Base-by-base conservation (phyloP, 1,140 invertebrate genomes). In the Camponotus pennsylvanicus region DNA sequence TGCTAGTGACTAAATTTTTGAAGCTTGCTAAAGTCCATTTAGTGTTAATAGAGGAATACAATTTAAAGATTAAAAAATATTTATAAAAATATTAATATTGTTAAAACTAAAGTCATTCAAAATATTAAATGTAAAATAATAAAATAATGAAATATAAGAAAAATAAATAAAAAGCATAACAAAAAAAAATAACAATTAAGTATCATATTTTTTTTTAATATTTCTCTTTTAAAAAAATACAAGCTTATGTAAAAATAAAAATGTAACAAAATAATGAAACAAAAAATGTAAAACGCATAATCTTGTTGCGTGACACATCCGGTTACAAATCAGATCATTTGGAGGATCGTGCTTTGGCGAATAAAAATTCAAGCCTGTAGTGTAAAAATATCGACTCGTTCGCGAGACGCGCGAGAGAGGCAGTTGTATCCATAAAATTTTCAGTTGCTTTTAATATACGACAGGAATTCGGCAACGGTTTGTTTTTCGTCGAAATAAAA, bases 391-490 rank as follows among this genome's bases (percentile, higher is more conserved):
- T 63, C n/a, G 55, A 49, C 15, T 52, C 49, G 37, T 27, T 73
- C 34, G 37, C 40, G 40, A 34, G 18, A 52, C 4, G 59, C 37
- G 40, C 11, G 37, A 21, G 27, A 66, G 55, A 61, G 27, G 37
- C 40, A 55, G 42, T 37, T 18, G 34, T 75, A 63, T 37, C 61
- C 32, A 61, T 83, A 63, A 61, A 83, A 45, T 83, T 83, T 83
- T 83, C 69, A 75, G 69, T 61, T 37, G 57, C 69, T 83, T 83
- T 83, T 83, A 73, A 73, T 83, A 83, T 49, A 75, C 40, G 79
- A 40, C 32, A 18, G 37, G 13, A 61, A 83, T 75, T 83, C 79
- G 69, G 52, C 78, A 71, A 55, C 21, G 66, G 2, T 61, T 27
- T 75, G 55, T 83, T 83, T 70, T 73, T 32, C 32, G 9, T 3